These are phyloP conservation scores for Gopherus evgoodei DNA, from an alignment of 2,113 vertebrate genomes.

Conservation along the genomic window DNA sequence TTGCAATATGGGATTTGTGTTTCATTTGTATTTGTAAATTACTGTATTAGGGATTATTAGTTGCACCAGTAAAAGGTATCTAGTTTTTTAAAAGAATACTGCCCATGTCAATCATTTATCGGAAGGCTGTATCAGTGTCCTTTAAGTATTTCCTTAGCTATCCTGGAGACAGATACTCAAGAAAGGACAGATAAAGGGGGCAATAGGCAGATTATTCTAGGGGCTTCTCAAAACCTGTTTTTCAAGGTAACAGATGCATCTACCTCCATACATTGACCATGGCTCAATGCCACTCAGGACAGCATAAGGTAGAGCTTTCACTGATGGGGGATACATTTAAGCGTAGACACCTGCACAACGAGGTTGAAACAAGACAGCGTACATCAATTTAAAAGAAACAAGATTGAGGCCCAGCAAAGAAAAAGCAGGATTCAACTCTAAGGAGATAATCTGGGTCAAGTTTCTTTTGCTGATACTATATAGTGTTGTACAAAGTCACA, in stretches of 20 bases:
- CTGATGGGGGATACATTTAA: not conserved
- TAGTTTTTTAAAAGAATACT: not conserved
- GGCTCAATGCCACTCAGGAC: not conserved
- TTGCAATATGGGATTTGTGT: not conserved
- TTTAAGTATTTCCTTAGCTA: not conserved
- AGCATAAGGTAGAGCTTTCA: not conserved
- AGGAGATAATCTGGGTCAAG: not conserved
- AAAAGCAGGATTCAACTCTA: not conserved
- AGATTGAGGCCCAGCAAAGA: not conserved
- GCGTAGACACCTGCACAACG: not conserved
- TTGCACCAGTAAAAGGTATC: not conserved
- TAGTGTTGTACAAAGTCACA: not conserved
- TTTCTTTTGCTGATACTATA: not conserved
- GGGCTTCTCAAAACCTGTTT: not conserved
- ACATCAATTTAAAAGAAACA: not conserved
- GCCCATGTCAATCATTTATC: not conserved
- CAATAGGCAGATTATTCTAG: not conserved
- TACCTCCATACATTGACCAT: not conserved
- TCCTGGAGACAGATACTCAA: not conserved
- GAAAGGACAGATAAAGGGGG: not conserved
- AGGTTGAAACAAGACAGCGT: not conserved
- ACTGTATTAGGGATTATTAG: too few species aligned
- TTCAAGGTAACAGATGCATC: not conserved
- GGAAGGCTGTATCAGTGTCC: not conserved
- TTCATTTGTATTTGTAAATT: too few species aligned